Percentiles rank a stretch among this genome's conserved stretches.
Evolutionary conservation across 2,113 vertebrate genomes (phyloP).

Genomic region (Heliornis fulica): DNA sequence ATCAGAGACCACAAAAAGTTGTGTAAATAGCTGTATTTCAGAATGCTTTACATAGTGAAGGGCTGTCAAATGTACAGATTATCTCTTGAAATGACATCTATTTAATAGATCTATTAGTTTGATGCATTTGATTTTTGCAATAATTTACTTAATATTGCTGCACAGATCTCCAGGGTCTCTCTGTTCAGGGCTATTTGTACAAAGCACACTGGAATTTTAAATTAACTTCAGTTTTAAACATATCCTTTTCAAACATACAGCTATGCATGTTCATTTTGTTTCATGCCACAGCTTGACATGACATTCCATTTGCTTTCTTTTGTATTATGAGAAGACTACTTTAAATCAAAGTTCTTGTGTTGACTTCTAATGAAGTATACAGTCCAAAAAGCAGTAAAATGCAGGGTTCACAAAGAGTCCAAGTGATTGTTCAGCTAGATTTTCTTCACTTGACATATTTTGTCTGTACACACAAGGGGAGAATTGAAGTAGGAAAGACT

Average conservation of each 20-base stretch:
- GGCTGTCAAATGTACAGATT: background rate
- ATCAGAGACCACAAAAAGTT: background rate
- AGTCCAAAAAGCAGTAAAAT: slow-evolving; percentile 2
- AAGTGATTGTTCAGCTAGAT: background rate
- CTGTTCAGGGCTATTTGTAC: slow-evolving; percentile 17
- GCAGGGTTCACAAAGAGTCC: background rate
- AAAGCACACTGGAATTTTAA: background rate
- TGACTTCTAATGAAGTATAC: slow-evolving; percentile 1
- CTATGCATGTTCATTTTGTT: background rate
- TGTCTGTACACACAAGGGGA: background rate
- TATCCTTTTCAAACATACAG: background rate
- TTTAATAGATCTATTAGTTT: background rate
- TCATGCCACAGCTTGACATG: background rate
- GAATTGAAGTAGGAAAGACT: background rate
- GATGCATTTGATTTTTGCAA: background rate
- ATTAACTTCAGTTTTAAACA: background rate
- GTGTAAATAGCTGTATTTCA: background rate
- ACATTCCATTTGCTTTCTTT: background rate
- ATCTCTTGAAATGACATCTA: background rate
- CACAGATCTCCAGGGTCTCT: background rate
- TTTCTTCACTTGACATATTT: background rate
- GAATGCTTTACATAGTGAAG: background rate
- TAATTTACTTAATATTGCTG: background rate
- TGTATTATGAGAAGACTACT: background rate
- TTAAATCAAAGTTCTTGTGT: background rate